Base-by-base conservation (phyloP, 2,797 vertebrate species). In the Amblyopsis hoosieri region DNA sequence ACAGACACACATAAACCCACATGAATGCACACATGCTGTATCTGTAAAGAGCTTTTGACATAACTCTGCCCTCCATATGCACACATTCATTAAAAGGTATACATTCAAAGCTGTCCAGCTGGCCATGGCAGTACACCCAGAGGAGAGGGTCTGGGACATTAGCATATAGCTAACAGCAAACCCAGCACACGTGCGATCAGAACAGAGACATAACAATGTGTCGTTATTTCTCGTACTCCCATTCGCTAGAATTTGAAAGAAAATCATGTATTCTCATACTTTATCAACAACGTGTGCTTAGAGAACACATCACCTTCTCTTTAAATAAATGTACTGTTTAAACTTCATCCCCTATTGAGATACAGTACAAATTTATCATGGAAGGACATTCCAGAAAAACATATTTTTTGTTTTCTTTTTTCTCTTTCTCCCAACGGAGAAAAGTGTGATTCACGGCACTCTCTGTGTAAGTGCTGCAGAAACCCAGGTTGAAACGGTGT, bases 151-250 rank as follows among this genome's bases (percentile, higher is more conserved):
- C 85, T 82, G 72, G 78, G 83, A 85, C 86, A 90, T 92, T 91
- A 90, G 79, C 89, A 90, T 88, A 90, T 87, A 91, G 88, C 84
- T 87, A 91, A 90, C 86, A 80, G 80, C 90, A 87, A 62, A 79
- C 80, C 86, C 73, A 58, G 64, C 10, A 3, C 75, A 54, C 62
- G 67, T 57, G 62, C 66, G 62, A 72, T 33, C 54, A 85, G 66
- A 76, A 66, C 55, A 29, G 37, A 70, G 70, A 59, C 45, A 63
- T 48, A 79, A 61, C 45, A 58, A 65, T 61, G 69, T 72, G 61
- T 65, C 48, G 14, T 64, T 75, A 63, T 42, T 45, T 68, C 14
- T 49, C n/a, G 14, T 51, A 9, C 53, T 71, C 61, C 68, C 69
- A 59, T 64, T 72, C 76, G 50, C 45, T 68, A 71, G 64, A 81